Conservation (phyloP, 1,140 invertebrate species). For the Teleopsis dalmanni region DNA sequence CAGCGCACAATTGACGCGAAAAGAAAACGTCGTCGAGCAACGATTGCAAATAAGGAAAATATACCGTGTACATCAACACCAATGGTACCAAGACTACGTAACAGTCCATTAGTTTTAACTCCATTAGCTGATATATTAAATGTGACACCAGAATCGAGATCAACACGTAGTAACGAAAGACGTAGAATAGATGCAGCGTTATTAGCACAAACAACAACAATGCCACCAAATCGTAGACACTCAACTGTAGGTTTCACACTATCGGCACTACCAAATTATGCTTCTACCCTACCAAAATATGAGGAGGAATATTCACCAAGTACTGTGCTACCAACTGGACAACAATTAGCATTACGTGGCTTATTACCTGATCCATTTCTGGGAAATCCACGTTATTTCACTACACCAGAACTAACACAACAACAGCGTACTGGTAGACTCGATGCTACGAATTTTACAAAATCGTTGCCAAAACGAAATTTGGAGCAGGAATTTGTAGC, state of each 20-base stretch:
- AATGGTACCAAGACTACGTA: constrained; percentile 22
- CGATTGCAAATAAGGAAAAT: constrained; percentile 14
- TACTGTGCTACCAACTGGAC: constrained; percentile 23
- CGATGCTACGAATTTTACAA: neutral
- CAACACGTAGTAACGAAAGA: neutral
- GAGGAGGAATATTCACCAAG: constrained; percentile 36
- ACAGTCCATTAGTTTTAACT: constrained; percentile 33
- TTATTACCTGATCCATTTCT: constrained; percentile 33
- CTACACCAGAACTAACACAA: constrained; percentile 8
- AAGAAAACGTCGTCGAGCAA: constrained; percentile 19
- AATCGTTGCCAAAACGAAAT: constrained; percentile 23
- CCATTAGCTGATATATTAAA: constrained; percentile 36
- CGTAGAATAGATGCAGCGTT: neutral
- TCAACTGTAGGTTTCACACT: constrained; percentile 12
- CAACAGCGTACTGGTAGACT: neutral
- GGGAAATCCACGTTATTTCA: constrained; percentile 32
- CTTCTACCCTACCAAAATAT: constrained; percentile 29
- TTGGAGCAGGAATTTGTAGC: constrained; percentile 24
- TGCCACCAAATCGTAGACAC: constrained; percentile 1
- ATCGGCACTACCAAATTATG: constrained; percentile 22
- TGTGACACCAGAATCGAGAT: constrained; percentile 19
- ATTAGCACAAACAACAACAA: neutral
- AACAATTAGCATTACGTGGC: constrained; percentile 31
- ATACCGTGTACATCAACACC: constrained; percentile 30
- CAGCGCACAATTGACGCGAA: constrained; percentile 19